Evolutionary conservation across 2,113 vertebrate genomes (phyloP).

Genomic region (Muscicapa adusta): DNA sequence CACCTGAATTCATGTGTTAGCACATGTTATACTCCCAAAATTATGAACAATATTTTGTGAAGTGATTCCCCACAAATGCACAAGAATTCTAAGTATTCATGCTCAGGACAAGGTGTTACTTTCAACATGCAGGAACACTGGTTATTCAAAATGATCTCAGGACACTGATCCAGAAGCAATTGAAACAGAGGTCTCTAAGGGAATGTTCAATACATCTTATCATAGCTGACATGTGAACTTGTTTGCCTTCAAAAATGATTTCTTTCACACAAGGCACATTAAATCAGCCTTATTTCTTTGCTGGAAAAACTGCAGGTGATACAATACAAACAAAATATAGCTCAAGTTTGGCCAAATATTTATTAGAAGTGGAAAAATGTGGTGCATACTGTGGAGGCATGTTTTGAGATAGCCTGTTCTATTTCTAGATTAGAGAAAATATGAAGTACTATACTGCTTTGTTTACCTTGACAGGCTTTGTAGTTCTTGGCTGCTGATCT

Average conservation of each 20-base stretch:
- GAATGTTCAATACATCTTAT: neutral
- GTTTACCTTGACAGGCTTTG: neutral
- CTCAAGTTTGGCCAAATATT: neutral
- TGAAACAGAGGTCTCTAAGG: neutral
- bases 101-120: neutral
- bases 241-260: neutral
- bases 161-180: neutral
- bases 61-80: neutral
- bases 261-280: neutral
- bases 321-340: neutral
- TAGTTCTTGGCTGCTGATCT: neutral
- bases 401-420: neutral
- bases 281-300: constrained; percentile 19
- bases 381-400: neutral
- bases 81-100: neutral
- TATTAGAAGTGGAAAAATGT: neutral
- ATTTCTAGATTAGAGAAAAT: neutral
- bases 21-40: neutral
- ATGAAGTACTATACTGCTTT: neutral
- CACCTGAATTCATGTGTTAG: neutral
- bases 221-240: neutral
- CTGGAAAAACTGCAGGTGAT: neutral
- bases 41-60: neutral
- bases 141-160: neutral
- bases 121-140: neutral